Evolutionary conservation across 2,113 vertebrate genomes (phyloP), one percentile per base, ranked within the genome.

Genomic region (Saimiri boliviensis): DNA sequence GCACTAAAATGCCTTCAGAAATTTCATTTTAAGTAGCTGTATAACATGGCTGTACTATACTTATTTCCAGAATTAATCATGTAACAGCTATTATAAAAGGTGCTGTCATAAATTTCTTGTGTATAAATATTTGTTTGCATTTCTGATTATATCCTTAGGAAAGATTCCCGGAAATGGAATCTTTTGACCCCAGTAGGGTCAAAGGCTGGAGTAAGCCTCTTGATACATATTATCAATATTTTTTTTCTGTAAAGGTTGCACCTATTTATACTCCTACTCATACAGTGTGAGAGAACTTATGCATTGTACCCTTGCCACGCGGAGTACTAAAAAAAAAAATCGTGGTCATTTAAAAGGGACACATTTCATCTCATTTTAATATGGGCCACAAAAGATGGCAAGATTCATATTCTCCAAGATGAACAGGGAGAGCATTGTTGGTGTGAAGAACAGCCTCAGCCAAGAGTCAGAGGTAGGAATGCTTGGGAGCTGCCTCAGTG

Each of bases 121-220:
- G 74, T 54, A 74, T 37, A 86, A 93, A 63, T 91, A 73, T 70
- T 91, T 94, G 32, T 91, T 73, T 54, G 32, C 32, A 86, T 54
- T 94, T 96, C 79, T 82, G 81, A 89, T 84, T 74, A 35, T 25
- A 84, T 68, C 42, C 45, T 85, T 49, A 81, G 76, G 35, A 94
- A 92, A 68, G 42, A 96, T 56, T 87, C n/a, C 71, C 87, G 74
- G 47, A 90, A 94, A 66, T 60, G 10, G 16, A 86, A 85, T 91
- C n/a, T n/a, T n/a, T n/a, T n/a, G n/a, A n/a, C n/a, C n/a, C n/a
- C n/a, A n/a, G n/a, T n/a, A n/a, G 23, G 40, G 32, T 76, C 66
- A 93, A 84, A 91, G 25, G 40, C 16, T 37, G 56, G 32, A 83
- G 66, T 45, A 76, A 91, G 58, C 23, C 42, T 76, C 54, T 83